Conservation (phyloP, 1,140 invertebrate species). For the Gonioctena quinquepunctata region DNA sequence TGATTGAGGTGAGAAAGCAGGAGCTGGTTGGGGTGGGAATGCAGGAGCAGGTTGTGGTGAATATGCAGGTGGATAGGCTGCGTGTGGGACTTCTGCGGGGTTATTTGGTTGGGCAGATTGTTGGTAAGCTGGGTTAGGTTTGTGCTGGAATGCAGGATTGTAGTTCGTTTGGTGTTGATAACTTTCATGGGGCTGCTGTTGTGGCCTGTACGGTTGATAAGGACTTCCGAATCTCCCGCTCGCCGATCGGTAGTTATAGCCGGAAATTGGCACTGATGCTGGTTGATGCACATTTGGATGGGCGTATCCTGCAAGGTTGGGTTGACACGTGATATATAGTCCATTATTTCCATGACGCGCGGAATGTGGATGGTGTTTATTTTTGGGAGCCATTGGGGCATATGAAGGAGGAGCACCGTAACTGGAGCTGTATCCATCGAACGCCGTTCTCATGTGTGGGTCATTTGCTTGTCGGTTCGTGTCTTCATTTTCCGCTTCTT, state of each 20-base stretch:
- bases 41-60: constrained; percentile 19
- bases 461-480: background rate
- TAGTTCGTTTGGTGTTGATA: background rate
- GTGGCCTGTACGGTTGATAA: constrained; percentile 17
- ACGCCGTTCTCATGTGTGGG: constrained; percentile 17
- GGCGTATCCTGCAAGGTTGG: constrained; percentile 50
- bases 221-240: constrained; percentile 22
- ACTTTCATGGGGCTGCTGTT: constrained; percentile 19
- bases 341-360: constrained; percentile 40
- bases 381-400: constrained; percentile 21
- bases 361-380: constrained; percentile 6
- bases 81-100: constrained; percentile 26
- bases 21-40: constrained; percentile 15
- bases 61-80: constrained; percentile 17
- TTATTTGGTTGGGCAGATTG: background rate
- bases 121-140: background rate
- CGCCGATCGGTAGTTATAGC: constrained; percentile 29
- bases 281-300: constrained; percentile 13
- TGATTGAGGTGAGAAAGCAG: constrained; percentile 10
- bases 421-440: background rate
- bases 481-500: constrained; percentile 25
- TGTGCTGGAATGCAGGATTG: constrained; percentile 2
- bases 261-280: background rate
- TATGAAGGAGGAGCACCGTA: background rate
- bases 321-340: constrained; percentile 53